Evolutionary conservation across 2,797 vertebrate genomes (phyloP), one percentile per base, ranked within the genome.

Genomic region (Oceanodroma leucorhoa): DNA sequence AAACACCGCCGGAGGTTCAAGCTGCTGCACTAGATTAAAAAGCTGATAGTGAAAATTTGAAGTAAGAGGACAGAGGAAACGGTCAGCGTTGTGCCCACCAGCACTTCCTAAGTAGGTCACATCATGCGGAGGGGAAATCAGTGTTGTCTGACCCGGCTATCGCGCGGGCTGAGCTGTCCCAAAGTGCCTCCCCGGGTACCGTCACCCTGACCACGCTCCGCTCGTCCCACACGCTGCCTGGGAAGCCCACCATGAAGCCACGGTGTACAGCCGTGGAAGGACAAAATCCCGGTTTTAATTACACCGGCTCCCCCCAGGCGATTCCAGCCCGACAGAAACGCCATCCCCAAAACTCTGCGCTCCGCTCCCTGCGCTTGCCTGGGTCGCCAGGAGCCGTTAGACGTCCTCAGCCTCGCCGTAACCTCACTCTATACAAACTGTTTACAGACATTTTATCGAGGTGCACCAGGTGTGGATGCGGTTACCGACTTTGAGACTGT

Each of bases 391-490:
- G 79, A 96, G 92, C 95, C 88, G 86, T 97, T 97, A 93, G 86
- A 22, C 5, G 1, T 93, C 76, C 76, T 36, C 83, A 83, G 86
- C 61, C 87, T 62, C 6, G 4, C 65, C 15, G 30, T 64, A 93
- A 96, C 97, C 96, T 97, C 96, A 22, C 82, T 71, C 87, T 50
- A n/a, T 24, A 92, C 96, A 93, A 97, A 96, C 89, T 97, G 97
- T 98, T 98, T 98, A 97, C 96, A 98, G 97, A 90, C 94, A 96
- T 94, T 95, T 97, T 95, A 96, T 96, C 96, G 97, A 97, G 97
- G 98, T 97, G 95, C 97, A 97, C 98, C 98, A 99, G 98, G 99
- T 99, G 99, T 98, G 97, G 96, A 69, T 98, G 98, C 95, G 98
- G 98, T 98, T 99, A 98, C 96, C 64, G 40, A 85, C 97, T 97